A percentile compares a stretch with the other conserved stretches of the same genome.
These are phyloP conservation scores for Ptycholaimellus sp. DNA, from an alignment of 2,888 invertebrate genomes.

Conservation along the genomic window DNA sequence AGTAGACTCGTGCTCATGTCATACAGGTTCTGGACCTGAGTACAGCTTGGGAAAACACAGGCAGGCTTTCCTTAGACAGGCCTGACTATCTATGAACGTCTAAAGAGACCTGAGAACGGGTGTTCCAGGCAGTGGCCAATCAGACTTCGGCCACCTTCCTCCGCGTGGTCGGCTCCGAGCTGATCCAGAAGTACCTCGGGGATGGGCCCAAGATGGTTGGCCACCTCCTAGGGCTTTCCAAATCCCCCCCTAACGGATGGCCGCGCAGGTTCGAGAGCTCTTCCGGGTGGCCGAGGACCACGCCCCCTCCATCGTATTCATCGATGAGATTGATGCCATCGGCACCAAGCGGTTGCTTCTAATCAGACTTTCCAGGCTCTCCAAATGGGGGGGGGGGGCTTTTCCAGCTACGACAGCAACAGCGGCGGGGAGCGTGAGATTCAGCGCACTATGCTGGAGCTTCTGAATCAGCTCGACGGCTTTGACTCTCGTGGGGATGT, in stretches of 20 bases:
- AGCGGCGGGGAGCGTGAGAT: slow-evolving; percentile 98
- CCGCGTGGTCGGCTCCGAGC: slow-evolving; percentile 91
- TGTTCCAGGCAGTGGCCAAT: slow-evolving; percentile 98
- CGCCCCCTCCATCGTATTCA: slow-evolving; percentile 96
- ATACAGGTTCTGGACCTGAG: too few relatives aligned
- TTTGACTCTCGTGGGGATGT: slow-evolving; percentile 88
- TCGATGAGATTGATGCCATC: slow-evolving; percentile 95
- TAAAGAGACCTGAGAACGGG: too few relatives aligned
- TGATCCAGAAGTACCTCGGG: slow-evolving; percentile 88
- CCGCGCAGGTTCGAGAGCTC: slow-evolving; percentile 67
- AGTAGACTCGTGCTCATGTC: too few relatives aligned
- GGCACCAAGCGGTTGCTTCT: slow-evolving; percentile 89
- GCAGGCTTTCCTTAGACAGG: too few relatives aligned
- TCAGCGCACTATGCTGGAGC: slow-evolving; percentile 94
- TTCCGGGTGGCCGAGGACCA: slow-evolving; percentile 98
- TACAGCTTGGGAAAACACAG: too few relatives aligned
- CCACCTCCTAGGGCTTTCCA: too few relatives aligned
- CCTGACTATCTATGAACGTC: too few relatives aligned
- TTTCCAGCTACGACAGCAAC: slow-evolving; percentile 75
- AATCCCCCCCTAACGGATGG: too few relatives aligned
- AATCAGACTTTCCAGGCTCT: too few relatives aligned
- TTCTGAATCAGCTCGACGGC: slow-evolving; percentile 91
- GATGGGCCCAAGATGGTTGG: slow-evolving; percentile 97
- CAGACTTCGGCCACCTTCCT: slow-evolving; percentile 97
- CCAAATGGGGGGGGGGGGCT: too few relatives aligned